Evolutionary conservation across 64 coral and sea anemone species (phyloP), one percentile per base, ranked within the genome.

Genomic region (Acropora tenuis): DNA sequence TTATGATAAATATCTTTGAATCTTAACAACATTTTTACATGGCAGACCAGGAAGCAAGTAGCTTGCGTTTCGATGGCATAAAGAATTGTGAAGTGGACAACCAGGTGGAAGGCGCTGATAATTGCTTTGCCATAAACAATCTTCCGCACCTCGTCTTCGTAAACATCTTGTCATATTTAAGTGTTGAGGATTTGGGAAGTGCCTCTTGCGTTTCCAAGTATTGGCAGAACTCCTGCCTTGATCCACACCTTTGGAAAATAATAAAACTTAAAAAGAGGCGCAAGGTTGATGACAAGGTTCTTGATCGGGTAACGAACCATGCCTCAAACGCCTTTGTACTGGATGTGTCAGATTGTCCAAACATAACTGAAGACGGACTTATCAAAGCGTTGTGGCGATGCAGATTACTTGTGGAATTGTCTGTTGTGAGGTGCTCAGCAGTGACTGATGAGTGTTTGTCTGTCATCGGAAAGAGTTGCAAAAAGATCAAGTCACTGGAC

Each of bases 121-220:
- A 88, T 11, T 47, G 0, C 40, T 83, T 83, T 78, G 17, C 74
- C 16, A 93, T 97, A 20, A 88, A 97, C 78, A 76, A 75, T 9
- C 67, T 97, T 7, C 95, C 95, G 12, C 83, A 97, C 73, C 83
- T 94, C 41, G 95, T 90, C 7, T 81, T 97, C 48, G n/a, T 97
- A 47, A 84, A 77, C 44, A 84, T 97, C 18, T 75, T 97, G 77
- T 94, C 92, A 41, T 94, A 89, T 79, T 89, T 97, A 8, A 76
- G 76, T 41, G 74, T 97, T 55, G 94, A 88, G 44, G 71, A 94
- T 46, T 73, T 89, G 17, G 83, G 89, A 1, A 47, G 58, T 69
- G 78, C 74, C 10, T 86, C 92, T 50, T 88, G 77, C 52, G 95
- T 97, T 67, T 97, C 88, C 44, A 97, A 77, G 75, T 77, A 91